Percentiles rank a stretch among this genome's conserved stretches.
Conservation (phyloP, 1,140 invertebrate species). For the Stenopsyche tienmushanensis region DNA sequence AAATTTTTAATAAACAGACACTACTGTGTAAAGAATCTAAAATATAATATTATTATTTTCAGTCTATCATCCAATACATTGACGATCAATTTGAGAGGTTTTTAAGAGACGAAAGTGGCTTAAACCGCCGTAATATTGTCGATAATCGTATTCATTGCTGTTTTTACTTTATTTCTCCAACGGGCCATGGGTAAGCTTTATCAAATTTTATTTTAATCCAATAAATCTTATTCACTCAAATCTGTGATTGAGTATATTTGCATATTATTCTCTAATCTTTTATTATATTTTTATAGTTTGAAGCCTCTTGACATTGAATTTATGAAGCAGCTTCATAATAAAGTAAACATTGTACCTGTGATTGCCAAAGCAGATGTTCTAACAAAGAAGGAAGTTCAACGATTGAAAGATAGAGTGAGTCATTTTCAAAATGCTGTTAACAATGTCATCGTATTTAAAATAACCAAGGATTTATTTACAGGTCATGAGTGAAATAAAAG, state of each 20-base stretch:
- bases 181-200: constrained; percentile 85
- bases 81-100: constrained; percentile 94
- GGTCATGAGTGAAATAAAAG: constrained; percentile 81
- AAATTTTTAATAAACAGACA: not conserved
- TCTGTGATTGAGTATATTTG: too few relatives aligned
- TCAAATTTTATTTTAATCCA: constrained; percentile 26
- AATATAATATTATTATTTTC: constrained; percentile 26
- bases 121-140: constrained; percentile 88
- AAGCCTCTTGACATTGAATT: constrained; percentile 95
- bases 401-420: constrained; percentile 80
- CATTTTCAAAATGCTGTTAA: too few relatives aligned
- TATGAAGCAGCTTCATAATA: constrained; percentile 97
- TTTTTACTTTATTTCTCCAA: constrained; percentile 99
- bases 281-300: constrained; percentile 54
- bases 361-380: constrained; percentile 98
- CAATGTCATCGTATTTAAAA: constrained; percentile 2
- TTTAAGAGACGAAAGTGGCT: constrained; percentile 85
- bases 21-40: not conserved
- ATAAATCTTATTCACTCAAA: constrained; percentile 11
- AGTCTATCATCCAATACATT: constrained; percentile 87
- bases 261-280: not conserved
- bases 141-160: constrained; percentile 95
- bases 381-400: constrained; percentile 90
- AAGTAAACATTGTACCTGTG: constrained; percentile 98
- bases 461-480: constrained; percentile 41